Evolutionary conservation across 1,140 invertebrate genomes (phyloP).

Genomic region (Xylocopa sonorina): DNA sequence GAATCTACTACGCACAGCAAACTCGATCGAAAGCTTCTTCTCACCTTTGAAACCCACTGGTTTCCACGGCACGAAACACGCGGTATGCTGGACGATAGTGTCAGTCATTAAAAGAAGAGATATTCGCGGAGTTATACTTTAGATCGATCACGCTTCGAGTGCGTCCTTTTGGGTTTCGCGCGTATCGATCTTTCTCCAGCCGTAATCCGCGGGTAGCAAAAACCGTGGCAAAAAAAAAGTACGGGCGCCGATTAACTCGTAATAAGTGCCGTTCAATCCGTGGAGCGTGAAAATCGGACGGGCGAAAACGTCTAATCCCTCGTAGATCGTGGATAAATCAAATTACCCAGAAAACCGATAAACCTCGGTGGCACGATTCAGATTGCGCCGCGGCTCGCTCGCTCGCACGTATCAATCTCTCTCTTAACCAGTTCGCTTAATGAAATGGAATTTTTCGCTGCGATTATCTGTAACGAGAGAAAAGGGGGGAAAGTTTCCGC

Average conservation of each 20-base stretch:
- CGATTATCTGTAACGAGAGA: neutral
- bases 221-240: neutral
- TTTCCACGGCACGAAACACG: neutral
- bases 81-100: too few relatives aligned
- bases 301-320: slow-evolving; percentile 28
- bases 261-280: slow-evolving; percentile 28
- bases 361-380: neutral
- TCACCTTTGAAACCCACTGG: neutral
- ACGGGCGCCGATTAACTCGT: neutral
- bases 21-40: neutral
- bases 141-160: neutral
- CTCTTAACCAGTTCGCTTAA: neutral
- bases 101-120: neutral
- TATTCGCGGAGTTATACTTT: too few relatives aligned
- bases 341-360: slow-evolving; percentile 8
- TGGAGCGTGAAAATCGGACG: slow-evolving; percentile 31
- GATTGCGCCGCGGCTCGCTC: neutral
- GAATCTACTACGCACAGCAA: too few relatives aligned
- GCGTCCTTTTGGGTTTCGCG: neutral
- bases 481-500: neutral
- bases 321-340: slow-evolving; percentile 26
- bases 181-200: neutral
- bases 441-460: neutral
- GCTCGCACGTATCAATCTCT: neutral
- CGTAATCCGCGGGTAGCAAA: neutral